Base-by-base conservation (phyloP, 2,113 vertebrate species). In the Salvelinus alpinus region DNA sequence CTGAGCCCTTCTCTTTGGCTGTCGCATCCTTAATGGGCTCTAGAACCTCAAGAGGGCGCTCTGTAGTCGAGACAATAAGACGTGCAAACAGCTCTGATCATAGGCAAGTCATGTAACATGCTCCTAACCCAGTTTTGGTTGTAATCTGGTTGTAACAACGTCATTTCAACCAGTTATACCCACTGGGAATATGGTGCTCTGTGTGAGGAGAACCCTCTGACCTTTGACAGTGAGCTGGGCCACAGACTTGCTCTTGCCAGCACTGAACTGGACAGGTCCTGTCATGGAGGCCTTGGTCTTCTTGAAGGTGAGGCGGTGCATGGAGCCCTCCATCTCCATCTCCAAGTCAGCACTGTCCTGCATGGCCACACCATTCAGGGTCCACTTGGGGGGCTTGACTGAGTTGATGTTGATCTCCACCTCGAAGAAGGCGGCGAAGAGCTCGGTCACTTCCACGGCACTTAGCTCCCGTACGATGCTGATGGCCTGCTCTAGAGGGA, bases 181-280 rank as follows among this genome's bases (percentile, higher is more conserved):
- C 38, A 44, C 38, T 44, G 38, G 8, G 38, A 44, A 44, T 9
- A 70, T 14, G n/a, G n/a, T 67, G 29, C 6, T 14, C 25, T 29
- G 25, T 13, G 22, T 65, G 7, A 9, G n/a, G 48, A 65, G 71
- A 34, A 3, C 2, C 13, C 57, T 57, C 79, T 82, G 87, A 96
- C 98, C 97, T 93, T 96, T 97, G 60, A 99, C 96, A 0, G 94
- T 94, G 24, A 99, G 93, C 76, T 91, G 94, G 0, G 97, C 95
- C 0, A 88, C 85, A 73, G 96, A 97, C 88, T 97, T 98, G 20
- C 97, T 95, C 87, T 99, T 99, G 76, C 98, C 97, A 0, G 97
- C 96, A 29, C 94, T 96, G 82, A 99, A 99, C 84, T 97, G 97
- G 70, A 99, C 82, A 0, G 91, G 80, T 47, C 97, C 97, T 0